Conservation (phyloP, 1,140 invertebrate genomes). For the Sycophila sp. region DNA sequence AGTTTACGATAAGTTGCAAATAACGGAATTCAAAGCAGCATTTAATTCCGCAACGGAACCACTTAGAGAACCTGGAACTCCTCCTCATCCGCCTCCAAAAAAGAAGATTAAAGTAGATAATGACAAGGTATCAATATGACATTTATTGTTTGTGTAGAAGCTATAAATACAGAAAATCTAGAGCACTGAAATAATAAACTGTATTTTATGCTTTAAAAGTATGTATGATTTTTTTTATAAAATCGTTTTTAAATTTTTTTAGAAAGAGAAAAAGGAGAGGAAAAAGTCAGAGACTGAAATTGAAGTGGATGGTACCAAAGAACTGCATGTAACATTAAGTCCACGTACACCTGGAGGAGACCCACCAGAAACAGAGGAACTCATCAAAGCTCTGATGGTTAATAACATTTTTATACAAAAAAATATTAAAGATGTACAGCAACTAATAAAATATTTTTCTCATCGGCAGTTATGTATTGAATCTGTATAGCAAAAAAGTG, state of each 20-base stretch:
- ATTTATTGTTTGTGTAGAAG: background rate
- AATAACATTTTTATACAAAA: constrained; percentile 49
- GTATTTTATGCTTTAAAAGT: background rate
- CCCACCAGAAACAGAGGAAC: constrained; percentile 88
- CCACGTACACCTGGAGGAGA: constrained; percentile 82
- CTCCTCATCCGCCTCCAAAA: constrained; percentile 61
- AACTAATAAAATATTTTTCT: constrained; percentile 34
- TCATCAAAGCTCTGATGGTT: constrained; percentile 80
- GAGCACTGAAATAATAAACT: too few relatives aligned
- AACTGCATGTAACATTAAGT: constrained; percentile 79
- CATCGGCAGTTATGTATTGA: constrained; percentile 48
- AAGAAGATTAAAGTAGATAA: constrained; percentile 44
- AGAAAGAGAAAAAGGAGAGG: constrained; percentile 64
- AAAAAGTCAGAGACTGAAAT: constrained; percentile 70
- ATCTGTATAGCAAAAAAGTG: constrained; percentile 43
- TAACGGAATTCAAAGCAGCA: constrained; percentile 77
- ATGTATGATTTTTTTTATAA: background rate
- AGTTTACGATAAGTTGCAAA: constrained; percentile 84
- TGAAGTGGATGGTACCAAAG: constrained; percentile 77
- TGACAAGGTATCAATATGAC: constrained; percentile 9
- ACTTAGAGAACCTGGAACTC: constrained; percentile 62
- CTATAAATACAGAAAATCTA: background rate
- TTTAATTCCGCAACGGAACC: constrained; percentile 57
- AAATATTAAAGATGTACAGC: constrained; percentile 15
- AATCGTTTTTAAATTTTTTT: too few relatives aligned